These are phyloP conservation scores for Thamnophis elegans DNA, from an alignment of 2,797 vertebrate species.

Conservation along the genomic window DNA sequence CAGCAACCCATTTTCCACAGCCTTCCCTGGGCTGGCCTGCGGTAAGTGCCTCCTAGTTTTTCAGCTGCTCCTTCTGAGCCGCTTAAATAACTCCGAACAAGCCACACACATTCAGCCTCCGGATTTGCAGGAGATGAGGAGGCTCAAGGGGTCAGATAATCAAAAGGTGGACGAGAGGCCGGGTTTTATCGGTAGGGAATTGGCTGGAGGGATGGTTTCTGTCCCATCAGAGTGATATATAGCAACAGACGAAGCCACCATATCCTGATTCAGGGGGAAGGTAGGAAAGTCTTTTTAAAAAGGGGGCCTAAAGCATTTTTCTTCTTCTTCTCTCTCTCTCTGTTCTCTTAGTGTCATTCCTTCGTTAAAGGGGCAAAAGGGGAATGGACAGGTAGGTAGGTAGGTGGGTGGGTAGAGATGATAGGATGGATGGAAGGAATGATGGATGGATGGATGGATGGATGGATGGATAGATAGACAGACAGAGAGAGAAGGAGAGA, in stretches of 20 bases:
- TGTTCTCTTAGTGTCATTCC: not conserved
- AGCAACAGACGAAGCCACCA: not conserved
- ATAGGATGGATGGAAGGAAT: not conserved
- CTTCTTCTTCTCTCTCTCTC: not conserved
- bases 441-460: not conserved
- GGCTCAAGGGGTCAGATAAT: not conserved
- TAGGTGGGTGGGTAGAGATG: not conserved
- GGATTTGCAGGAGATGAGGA: not conserved
- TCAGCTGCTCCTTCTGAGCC: not conserved
- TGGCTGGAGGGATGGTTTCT: not conserved
- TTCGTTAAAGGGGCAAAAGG: not conserved
- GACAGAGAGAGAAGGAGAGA: too few species aligned
- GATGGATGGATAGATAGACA: not conserved
- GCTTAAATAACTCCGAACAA: not conserved
- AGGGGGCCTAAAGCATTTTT: not conserved
- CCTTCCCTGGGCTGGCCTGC: too few species aligned
- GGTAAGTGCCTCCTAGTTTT: not conserved
- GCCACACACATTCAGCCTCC: not conserved
- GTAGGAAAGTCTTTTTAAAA: not conserved
- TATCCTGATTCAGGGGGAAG: not conserved
- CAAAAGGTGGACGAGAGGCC: not conserved
- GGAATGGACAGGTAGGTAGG: not conserved
- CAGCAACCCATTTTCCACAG: not conserved
- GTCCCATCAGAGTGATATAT: not conserved
- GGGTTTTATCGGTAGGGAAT: not conserved